Evolutionary conservation across 2,888 invertebrate species (phyloP).

Genomic region (Colletes collaris): DNA sequence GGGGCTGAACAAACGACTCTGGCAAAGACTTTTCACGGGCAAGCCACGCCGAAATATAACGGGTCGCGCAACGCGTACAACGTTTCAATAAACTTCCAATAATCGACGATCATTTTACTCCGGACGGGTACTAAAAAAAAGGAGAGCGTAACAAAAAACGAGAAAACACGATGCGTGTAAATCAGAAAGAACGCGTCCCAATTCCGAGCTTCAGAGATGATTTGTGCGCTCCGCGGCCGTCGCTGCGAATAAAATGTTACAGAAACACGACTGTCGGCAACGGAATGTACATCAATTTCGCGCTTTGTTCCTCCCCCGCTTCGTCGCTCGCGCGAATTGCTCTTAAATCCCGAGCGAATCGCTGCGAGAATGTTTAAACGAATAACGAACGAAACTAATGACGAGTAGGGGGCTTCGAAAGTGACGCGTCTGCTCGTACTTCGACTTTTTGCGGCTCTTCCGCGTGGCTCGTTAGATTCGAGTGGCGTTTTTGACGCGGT

Average conservation of each 20-base stretch:
- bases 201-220: constrained; percentile 29
- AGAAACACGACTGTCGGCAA: constrained; percentile 40
- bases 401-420: constrained; percentile 21
- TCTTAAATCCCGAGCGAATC: constrained; percentile 28
- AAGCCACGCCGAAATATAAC: background rate
- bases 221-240: constrained; percentile 30
- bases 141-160: too few species aligned
- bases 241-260: constrained; percentile 49
- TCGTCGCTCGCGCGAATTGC: background rate
- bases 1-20: background rate
- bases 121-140: background rate
- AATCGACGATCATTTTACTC: constrained; percentile 29
- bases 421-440: background rate
- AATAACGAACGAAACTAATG: constrained; percentile 42
- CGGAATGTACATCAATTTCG: constrained; percentile 53
- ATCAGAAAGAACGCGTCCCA: constrained; percentile 36
- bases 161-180: constrained; percentile 21
- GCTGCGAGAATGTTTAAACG: constrained; percentile 30
- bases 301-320: background rate
- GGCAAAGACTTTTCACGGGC: background rate
- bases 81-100: constrained; percentile 43
- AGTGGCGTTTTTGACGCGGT: too few species aligned
- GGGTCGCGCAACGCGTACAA: background rate
- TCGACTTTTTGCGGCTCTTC: too few species aligned
- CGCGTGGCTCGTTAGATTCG: constrained; percentile 13